Evolutionary conservation across 1,140 invertebrate genomes (phyloP).

Genomic region (Drosophila parabipectinata): DNA sequence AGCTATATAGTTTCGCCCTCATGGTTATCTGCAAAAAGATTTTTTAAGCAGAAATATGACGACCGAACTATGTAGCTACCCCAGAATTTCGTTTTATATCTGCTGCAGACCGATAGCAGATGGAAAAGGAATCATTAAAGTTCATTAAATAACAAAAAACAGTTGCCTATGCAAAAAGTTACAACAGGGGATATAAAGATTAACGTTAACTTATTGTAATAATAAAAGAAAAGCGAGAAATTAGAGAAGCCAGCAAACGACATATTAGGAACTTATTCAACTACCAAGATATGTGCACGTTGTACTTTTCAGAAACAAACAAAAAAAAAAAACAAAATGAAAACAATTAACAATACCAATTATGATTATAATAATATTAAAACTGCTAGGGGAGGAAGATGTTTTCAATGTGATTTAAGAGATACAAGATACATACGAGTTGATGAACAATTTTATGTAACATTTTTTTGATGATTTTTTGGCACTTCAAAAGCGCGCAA

Average conservation of each 20-base stretch:
- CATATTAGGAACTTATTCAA: conserved; percentile 59
- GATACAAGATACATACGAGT: conserved; percentile 47
- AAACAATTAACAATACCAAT: conserved; percentile 32
- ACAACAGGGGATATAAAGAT: conserved; percentile 43
- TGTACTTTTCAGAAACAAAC: conserved; percentile 72
- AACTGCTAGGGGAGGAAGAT: conserved; percentile 34
- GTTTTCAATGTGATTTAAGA: conserved; percentile 75
- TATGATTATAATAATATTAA: conserved; percentile 46
- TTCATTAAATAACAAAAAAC: conserved; percentile 56
- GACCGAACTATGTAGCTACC: neutral
- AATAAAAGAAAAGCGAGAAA: conserved; percentile 42
- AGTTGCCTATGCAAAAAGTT: conserved; percentile 72
- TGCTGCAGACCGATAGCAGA: conserved; percentile 22
- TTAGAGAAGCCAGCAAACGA: conserved; percentile 37
- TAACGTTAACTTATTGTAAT: conserved; percentile 80
- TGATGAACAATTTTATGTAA: conserved; percentile 72
- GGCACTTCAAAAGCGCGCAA: conserved; percentile 60
- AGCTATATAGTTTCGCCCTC: neutral
- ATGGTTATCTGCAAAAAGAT: neutral
- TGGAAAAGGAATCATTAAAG: conserved; percentile 49
- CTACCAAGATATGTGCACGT: conserved; percentile 75
- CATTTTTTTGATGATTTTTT: conserved; percentile 67
- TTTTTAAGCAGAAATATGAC: neutral
- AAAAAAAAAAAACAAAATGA: conserved; percentile 18
- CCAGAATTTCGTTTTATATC: conserved; percentile 48